Evolutionary conservation across 2,113 vertebrate species (phyloP).

Genomic region (Podarcis raffonei): DNA sequence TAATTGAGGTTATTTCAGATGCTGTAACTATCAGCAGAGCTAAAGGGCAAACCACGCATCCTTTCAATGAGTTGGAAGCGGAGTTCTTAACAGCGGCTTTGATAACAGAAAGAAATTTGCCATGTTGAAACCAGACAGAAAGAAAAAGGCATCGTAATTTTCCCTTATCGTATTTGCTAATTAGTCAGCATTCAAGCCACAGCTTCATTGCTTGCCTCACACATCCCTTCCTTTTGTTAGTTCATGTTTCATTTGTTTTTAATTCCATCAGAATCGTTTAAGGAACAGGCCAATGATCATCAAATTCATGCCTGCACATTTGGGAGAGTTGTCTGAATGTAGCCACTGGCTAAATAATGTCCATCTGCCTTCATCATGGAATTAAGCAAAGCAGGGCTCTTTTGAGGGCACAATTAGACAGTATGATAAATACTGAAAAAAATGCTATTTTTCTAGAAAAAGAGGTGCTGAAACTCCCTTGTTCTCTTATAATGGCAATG

Average conservation of each 20-base stretch:
- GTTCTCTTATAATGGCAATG: no score
- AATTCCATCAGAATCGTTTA: not conserved
- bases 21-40: constrained; percentile 21
- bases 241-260: constrained; percentile 24
- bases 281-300: not conserved
- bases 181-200: constrained; percentile 23
- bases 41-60: constrained; percentile 12
- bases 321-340: not conserved
- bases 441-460: no score
- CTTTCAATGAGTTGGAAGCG: constrained; percentile 33
- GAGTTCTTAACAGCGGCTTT: constrained; percentile 35
- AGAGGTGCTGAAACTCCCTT: no score
- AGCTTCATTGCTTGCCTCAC: not conserved
- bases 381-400: not conserved
- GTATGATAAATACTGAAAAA: not conserved
- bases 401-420: not conserved
- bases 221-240: constrained; percentile 10
- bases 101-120: constrained; percentile 8
- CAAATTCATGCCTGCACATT: not conserved
- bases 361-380: not conserved
- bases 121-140: constrained; percentile 42
- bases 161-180: constrained; percentile 46
- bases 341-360: not conserved
- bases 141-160: not conserved
- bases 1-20: constrained; percentile 41